A percentile compares a stretch with the other conserved stretches of the same genome.
phyloP scores from a whole-genome alignment of 2,888 invertebrate species.

The Pristionchus entomophagus region DNA sequence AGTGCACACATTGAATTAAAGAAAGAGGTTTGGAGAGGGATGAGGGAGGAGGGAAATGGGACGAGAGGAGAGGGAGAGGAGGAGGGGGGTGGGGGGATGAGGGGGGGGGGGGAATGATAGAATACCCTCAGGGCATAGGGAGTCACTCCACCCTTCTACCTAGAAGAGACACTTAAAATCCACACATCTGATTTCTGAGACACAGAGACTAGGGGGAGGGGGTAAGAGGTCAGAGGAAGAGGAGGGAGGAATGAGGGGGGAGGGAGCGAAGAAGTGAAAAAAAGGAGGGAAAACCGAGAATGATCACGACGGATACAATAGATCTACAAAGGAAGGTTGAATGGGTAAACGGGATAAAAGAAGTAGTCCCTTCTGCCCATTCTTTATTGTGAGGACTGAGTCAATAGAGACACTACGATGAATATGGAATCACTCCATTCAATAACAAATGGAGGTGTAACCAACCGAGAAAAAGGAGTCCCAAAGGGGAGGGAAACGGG shows the following conservation, averaged over 20 bases:
- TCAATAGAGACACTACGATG: conserved; percentile 13
- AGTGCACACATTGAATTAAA: conserved; percentile 8
- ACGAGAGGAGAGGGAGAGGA: not conserved
- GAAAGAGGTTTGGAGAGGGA: conserved; percentile 19
- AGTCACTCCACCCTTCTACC: no score
- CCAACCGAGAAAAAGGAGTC: not conserved
- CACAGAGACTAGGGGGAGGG: not conserved
- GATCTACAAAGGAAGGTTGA: no score
- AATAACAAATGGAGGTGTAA: conserved; percentile 26
- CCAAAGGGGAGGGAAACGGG: not conserved
- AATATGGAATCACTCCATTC: conserved; percentile 23
- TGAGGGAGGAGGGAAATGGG: not conserved
- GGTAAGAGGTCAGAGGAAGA: not conserved
- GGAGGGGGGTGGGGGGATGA: not conserved
- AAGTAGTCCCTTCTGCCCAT: not conserved
- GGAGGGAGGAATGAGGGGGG: not conserved
- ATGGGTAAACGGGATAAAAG: not conserved
- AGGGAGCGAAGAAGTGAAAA: not conserved
- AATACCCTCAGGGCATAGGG: not conserved
- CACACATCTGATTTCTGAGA: not conserved
- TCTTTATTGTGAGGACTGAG: not conserved
- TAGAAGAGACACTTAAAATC: not conserved
- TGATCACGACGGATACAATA: no score
- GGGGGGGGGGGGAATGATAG: not conserved
- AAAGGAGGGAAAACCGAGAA: no score